Evolutionary conservation across 2,888 invertebrate genomes (phyloP), one percentile per base, ranked within the genome.

Genomic region (Clunio marinus): DNA sequence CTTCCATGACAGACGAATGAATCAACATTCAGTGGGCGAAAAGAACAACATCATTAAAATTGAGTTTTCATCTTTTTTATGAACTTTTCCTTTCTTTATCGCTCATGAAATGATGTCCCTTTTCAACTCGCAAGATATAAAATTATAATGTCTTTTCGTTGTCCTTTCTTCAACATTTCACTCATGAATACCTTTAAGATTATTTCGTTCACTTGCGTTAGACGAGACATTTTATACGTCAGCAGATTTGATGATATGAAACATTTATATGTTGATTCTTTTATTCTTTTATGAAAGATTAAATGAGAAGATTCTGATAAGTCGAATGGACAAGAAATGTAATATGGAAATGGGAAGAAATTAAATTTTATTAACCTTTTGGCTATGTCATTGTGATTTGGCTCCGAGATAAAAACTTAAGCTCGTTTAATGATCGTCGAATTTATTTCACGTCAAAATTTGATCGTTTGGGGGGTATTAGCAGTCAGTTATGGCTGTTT

Each of bases 361-460:
- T 45, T 45, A 45, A 45, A 45, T 45, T 45, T 45, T 45, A 45
- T 45, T 45, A 45, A 45, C 45, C 45, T 45, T 45, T 45, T 15
- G 45, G 13, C 8, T 4, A 5, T 45, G n/a, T n/a, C n/a, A n/a
- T 15, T 15, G 15, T 15, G 13, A n/a, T 15, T 7, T 4, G 8
- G 5, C 15, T 7, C 15, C 15, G 45, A 45, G 45, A 45, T 45
- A 45, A 45, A 45, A 45, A 4, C 15, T 45, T 45, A 45, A 45
- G 45, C 45, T 45, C n/a, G 10, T 45, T 45, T 45, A n/a, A 45
- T 45, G 45, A 4, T 15, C 15, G 8, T 45, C 13, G 45, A 45
- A 5, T 45, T 15, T 45, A 45, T 45, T 45, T 32, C 13, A 45
- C n/a, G 45, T 10, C 45, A n/a, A n/a, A n/a, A n/a, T n/a, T n/a